Base-by-base conservation (phyloP, 2,797 vertebrate species). In the Buceros bicornis region DNA sequence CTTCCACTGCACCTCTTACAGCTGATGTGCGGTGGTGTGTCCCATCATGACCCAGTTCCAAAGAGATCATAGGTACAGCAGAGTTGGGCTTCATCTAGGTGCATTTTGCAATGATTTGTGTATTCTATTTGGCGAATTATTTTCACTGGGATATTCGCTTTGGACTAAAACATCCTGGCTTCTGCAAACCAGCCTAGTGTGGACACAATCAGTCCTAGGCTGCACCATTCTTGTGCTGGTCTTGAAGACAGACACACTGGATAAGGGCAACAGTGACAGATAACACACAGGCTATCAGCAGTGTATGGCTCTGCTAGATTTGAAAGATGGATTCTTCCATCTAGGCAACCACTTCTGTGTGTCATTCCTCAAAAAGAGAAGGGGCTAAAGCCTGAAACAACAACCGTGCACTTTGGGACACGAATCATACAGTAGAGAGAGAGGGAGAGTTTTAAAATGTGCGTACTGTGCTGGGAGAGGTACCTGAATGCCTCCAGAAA, bases 401-500 rank as follows among this genome's bases (percentile, higher is more conserved):
- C 40, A 7, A 48, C 12, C 17, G 31, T 0, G 0, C 37, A 65
- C 54, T 70, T 12, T 16, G 45, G 83, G 56, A 79, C 3, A 5
- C 14, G 17, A 90, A 79, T 72, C 40, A 18, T 26, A 25, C 0
- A 19, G 3, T 1, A 1, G 18, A 53, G 62, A 58, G 25, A 5
- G 3, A 61, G 37, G 16, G 11, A 50, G 40, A 56, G 25, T 33
- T 85, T 78, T 73, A 43, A 85, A 71, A 51, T 4, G 6, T 5
- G 33, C 11, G 25, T 31, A 16, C 24, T 29, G 28, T 2, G 1
- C 56, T 53, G 40, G 24, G 26, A 81, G 22, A 53, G 31, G 50
- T 35, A 53, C 6, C 20, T 24, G 48, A 64, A 42, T 13, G 35
- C 50, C 13, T n/a, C 8, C 47, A n/a, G 33, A 51, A 54, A n/a